Evolutionary conservation across 1,140 invertebrate species (phyloP).

Genomic region (Drosophila santomea): DNA sequence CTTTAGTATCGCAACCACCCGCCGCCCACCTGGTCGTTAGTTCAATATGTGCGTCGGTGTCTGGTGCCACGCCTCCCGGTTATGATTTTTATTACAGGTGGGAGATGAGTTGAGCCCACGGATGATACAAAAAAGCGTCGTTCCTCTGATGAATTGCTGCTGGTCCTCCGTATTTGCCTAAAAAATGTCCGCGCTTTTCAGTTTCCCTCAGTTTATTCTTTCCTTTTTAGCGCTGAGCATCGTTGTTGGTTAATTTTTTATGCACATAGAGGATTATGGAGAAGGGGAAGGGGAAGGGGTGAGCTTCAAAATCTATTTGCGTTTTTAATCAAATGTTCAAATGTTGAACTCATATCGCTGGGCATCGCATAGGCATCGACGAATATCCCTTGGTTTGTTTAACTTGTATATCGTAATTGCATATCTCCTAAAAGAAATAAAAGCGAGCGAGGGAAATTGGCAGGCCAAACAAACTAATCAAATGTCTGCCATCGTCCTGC

Average conservation of each 20-base stretch:
- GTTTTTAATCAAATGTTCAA: conserved; percentile 79
- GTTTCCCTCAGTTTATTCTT: neutral
- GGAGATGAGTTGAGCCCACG: conserved; percentile 29
- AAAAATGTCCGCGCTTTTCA: conserved; percentile 47
- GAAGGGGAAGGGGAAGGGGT: neutral
- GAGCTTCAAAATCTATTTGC: conserved; percentile 59
- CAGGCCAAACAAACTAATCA: conserved; percentile 75
- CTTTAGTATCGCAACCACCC: no score
- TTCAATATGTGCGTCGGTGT: conserved; percentile 76
- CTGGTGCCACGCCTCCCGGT: conserved; percentile 51
- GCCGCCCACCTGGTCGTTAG: conserved; percentile 57
- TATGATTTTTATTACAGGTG: conserved; percentile 84
- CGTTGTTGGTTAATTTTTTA: conserved; percentile 71
- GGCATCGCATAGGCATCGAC: conserved; percentile 20
- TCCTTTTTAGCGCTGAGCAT: conserved; percentile 2
- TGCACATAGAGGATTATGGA: conserved; percentile 45
- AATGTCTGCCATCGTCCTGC: conserved; percentile 65
- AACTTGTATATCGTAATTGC: conserved; percentile 83
- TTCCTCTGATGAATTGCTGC: conserved; percentile 65
- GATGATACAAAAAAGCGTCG: conserved; percentile 19
- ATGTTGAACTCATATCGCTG: conserved; percentile 47
- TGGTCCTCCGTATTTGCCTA: conserved; percentile 53
- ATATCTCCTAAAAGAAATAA: conserved; percentile 45
- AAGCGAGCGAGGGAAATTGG: conserved; percentile 9
- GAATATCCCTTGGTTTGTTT: conserved; percentile 65